A percentile compares a stretch with the other conserved stretches of the same genome.
Evolutionary conservation across 2,888 invertebrate species (phyloP).

Genomic region (Leucophora obtusa): DNA sequence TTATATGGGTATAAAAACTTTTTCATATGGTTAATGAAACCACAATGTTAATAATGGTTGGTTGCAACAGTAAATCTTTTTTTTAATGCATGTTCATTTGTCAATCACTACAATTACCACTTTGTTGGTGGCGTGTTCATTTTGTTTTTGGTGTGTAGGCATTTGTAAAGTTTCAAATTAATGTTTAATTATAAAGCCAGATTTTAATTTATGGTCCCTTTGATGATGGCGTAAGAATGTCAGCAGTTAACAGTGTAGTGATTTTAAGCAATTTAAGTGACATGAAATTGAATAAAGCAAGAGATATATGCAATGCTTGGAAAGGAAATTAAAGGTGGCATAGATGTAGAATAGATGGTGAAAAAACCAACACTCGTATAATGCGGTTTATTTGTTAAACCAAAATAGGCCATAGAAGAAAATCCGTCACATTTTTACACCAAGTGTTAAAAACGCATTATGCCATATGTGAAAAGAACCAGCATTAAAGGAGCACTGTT

Average conservation of each 20-base stretch:
- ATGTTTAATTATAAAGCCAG: constrained; percentile 50
- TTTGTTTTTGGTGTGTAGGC: constrained; percentile 3
- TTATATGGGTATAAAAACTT: no score
- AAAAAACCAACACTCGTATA: no score
- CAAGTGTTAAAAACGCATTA: no score
- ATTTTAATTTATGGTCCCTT: constrained; percentile 40
- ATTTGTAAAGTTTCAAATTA: constrained; percentile 39
- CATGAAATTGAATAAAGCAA: not conserved
- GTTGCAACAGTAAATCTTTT: constrained; percentile 12
- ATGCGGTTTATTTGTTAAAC: no score
- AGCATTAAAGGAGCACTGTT: no score
- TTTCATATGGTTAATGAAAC: constrained; percentile 24
- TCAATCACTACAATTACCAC: constrained; percentile 48
- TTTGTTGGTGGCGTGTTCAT: constrained; percentile 12
- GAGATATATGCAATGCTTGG: no score
- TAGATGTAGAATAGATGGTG: no score
- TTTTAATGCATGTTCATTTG: constrained; percentile 42
- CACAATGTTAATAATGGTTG: constrained; percentile 35
- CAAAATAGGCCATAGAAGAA: no score
- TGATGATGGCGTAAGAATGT: constrained; percentile 43
- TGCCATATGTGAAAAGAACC: no score
- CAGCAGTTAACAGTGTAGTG: constrained; percentile 24
- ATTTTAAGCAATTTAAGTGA: constrained; percentile 14
- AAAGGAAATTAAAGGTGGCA: no score
- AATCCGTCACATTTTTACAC: no score